Percentiles rank a stretch among this genome's conserved stretches.
Conservation (phyloP, 2,113 vertebrate genomes). For the Cyprinodon brontotheroides region DNA sequence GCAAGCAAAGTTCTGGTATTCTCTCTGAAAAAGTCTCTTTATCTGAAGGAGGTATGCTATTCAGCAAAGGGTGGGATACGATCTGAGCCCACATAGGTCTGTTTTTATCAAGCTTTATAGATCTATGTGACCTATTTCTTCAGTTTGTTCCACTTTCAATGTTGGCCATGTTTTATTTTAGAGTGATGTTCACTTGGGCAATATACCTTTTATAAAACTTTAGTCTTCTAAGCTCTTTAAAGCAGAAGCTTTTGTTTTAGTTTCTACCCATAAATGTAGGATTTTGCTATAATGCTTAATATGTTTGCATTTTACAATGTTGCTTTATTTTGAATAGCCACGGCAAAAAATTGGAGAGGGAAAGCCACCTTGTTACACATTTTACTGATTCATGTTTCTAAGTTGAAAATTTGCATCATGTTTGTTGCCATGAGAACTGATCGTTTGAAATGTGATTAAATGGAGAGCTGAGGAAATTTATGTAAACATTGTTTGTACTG, state of each 20-base stretch:
- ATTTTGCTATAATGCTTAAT: neutral
- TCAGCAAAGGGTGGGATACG: neutral
- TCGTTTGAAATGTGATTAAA: too few species aligned
- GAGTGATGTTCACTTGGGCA: neutral
- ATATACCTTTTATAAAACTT: neutral
- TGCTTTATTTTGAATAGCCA: neutral
- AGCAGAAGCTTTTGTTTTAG: neutral
- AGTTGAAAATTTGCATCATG: neutral
- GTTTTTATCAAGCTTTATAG: neutral
- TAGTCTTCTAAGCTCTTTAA: neutral
- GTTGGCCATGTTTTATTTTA: neutral
- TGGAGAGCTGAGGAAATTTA: neutral
- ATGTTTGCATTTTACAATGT: neutral
- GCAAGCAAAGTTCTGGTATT: neutral
- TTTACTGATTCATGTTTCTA: neutral
- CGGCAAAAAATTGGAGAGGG: neutral
- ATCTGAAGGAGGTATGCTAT: neutral
- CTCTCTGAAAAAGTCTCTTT: neutral
- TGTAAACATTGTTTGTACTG: neutral
- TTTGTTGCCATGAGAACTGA: too few species aligned
- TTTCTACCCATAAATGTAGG: neutral
- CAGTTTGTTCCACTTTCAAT: neutral
- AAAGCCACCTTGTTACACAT: neutral
- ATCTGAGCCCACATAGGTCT: neutral
- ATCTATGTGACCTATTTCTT: constrained; percentile 1